A percentile compares a stretch with the other conserved stretches of the same genome.
These are phyloP conservation scores for Nymphalis c-album DNA, from an alignment of 2,888 invertebrate genomes.

Conservation along the genomic window DNA sequence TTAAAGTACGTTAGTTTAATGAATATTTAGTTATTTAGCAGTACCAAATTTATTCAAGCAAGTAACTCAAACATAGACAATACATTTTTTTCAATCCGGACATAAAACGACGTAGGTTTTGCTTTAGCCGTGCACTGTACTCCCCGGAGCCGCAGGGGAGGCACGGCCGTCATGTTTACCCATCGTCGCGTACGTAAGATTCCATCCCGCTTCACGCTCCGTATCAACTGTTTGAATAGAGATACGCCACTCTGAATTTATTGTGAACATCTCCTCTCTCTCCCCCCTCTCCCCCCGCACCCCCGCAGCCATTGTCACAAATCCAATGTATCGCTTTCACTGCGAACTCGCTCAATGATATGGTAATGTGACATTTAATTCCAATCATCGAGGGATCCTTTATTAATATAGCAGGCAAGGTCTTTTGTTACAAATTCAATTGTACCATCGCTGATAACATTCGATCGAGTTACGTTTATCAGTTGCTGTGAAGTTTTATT, in stretches of 20 bases:
- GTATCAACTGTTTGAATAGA: slow-evolving; percentile 80
- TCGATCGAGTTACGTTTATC: not conserved
- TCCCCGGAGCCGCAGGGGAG: slow-evolving; percentile 23
- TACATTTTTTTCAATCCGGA: slow-evolving; percentile 1
- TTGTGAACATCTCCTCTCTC: slow-evolving; percentile 58
- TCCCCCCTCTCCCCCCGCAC: slow-evolving; percentile 39
- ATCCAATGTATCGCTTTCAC: slow-evolving; percentile 78
- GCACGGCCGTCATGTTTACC: slow-evolving; percentile 62
- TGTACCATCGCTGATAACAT: slow-evolving; percentile 29
- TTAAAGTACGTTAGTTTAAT: not conserved
- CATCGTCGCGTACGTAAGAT: slow-evolving; percentile 71
- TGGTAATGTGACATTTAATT: slow-evolving; percentile 79
- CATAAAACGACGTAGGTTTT: slow-evolving; percentile 30
- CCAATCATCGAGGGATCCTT: slow-evolving; percentile 58
- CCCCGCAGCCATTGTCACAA: slow-evolving; percentile 64
- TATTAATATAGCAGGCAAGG: slow-evolving; percentile 49
- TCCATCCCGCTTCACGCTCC: slow-evolving; percentile 64
- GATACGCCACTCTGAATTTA: slow-evolving; percentile 75
- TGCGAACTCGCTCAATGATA: slow-evolving; percentile 67
- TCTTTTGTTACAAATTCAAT: slow-evolving; percentile 39
- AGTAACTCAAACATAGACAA: not conserved
- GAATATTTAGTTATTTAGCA: not conserved
- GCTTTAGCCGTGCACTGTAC: slow-evolving; percentile 25
- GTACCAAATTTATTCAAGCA: not conserved
- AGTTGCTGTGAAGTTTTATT: not conserved